Evolutionary conservation across 1,140 invertebrate genomes (phyloP), one percentile per base, ranked within the genome.

Genomic region (Leguminivora glycinivorella): DNA sequence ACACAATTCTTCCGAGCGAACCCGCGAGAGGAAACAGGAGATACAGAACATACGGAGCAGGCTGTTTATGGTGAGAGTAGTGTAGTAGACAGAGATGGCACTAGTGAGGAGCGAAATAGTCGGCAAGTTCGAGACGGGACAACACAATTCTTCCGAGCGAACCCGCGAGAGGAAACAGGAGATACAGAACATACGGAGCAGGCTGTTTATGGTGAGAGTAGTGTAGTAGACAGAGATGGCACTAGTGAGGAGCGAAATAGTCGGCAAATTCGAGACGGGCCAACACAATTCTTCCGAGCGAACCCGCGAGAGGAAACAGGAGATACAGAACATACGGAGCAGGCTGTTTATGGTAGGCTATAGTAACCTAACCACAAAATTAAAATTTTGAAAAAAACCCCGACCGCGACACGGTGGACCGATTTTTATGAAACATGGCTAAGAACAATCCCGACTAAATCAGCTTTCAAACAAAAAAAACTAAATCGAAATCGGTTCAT

Each of bases 111-210:
- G 95, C 69, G 96, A 97, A 83, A 95, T 98, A 7, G 96, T 96
- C 74, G 95, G 93, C 38, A 94, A 93, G 78, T 97, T 96, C 94
- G 96, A 96, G 87, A 93, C 93, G 25, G 95, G 94, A 7, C 93
- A 93, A 76, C 90, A 94, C 79, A 78, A 93, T 80, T 87, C 91
- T 0, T 93, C 94, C 70, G 95, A 96, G 75, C 90, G 95, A 38
- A 93, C 95, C 6, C 95, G 96, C 79, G 95, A 97, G 75, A 92
- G 96, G n/a, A 97, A 97, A 86, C 96, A 97, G 81, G 97, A 98
- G 90, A 95, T 97, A 73, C 95, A 96, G 83, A 95, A 94, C 71
- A 96, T 98, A 79, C 93, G 97, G 43, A 96, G 95, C 78, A 92
- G 95, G 68, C 90, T 97, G 7, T 97, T 97, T 84, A 94, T 96